A percentile compares a stretch with the other conserved stretches of the same genome.
Conservation (phyloP, 1,140 invertebrate species). For the Steinernema khuongi region DNA sequence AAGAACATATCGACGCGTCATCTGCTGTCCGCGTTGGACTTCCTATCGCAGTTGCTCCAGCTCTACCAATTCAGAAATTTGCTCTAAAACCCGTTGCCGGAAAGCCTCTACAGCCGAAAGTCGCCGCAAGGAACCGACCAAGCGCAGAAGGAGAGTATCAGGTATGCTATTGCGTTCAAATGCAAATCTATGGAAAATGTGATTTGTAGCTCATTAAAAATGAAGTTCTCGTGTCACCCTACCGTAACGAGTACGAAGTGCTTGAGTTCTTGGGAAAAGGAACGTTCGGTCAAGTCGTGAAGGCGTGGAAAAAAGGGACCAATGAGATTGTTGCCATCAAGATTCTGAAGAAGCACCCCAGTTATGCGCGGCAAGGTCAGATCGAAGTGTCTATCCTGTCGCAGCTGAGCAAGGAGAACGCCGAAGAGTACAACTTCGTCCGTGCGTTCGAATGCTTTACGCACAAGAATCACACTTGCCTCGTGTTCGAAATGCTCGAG, state of each 20-base stretch:
- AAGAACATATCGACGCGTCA: background rate
- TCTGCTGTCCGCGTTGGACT: background rate
- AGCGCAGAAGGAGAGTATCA: conserved; percentile 56
- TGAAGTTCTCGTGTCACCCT: conserved; percentile 56
- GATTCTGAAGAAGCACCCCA: conserved; percentile 99
- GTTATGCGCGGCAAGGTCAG: conserved; percentile 97
- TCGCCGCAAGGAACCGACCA: conserved; percentile 37
- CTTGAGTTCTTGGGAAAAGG: conserved; percentile 89
- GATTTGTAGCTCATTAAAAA: conserved; percentile 57
- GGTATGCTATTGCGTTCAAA: conserved; percentile 33
- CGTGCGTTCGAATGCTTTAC: conserved; percentile 98
- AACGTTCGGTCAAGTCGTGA: conserved; percentile 98
- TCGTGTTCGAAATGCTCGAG: conserved; percentile 99
- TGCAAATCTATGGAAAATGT: background rate
- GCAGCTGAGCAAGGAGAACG: conserved; percentile 94
- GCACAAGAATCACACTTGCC: conserved; percentile 97
- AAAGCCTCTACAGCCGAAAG: conserved; percentile 33
- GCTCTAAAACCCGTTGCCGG: background rate
- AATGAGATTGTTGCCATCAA: conserved; percentile 99
- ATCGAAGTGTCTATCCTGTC: conserved; percentile 98
- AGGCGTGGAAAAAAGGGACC: conserved; percentile 99
- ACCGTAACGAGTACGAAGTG: conserved; percentile 74
- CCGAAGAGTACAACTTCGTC: conserved; percentile 96
- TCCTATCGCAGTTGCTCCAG: conserved; percentile 4
- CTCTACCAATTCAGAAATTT: background rate